Evolutionary conservation across 92 coral and sea anemone species (phyloP), one percentile per base, ranked within the genome.

Genomic region (Montipora capitata): DNA sequence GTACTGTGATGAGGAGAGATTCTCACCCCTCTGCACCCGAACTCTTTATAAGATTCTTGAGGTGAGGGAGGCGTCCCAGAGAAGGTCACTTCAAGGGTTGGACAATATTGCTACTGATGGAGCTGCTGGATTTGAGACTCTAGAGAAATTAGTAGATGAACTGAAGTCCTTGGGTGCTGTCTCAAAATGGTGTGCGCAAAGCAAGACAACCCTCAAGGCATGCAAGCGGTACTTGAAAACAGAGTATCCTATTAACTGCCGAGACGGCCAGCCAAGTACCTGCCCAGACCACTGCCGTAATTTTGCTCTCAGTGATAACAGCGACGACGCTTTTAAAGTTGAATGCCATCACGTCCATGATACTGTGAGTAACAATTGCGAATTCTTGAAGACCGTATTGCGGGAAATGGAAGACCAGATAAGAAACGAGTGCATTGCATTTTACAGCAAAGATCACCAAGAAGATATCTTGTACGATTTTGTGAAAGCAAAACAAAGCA

Each of bases 21-120:
- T 87, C 73, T 78, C 79, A 15, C 90, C 96, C 45, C 56, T 94
- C 2, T 87, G 92, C 58, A 39, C 75, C 18, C 42, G 89, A 9
- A 90, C 92, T 10, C 75, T 84, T 45, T 92, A 40, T 52, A 63
- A 80, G 70, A 78, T 88, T 84, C 84, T 92, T 40, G 81, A 85
- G 51, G 93, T 94, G 3, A 88, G 91, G 74, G 85, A 89, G 69
- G 93, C 95, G 2, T 92, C 94, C 9, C 87, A 94, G 48, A 83
- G 89, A 10, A 94, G 64, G 69, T 89, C 88, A 2, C 80, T 92
- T 59, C 86, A 77, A 39, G 95, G 97, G 4, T 57, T 94, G 44
- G 97, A 91, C 80, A 92, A 89, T 48, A 91, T 79, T 13, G 93
- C 97, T 39, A 82, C 97, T 45, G 95, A 94, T 59, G 97, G 95